Evolutionary conservation across 2,888 invertebrate genomes (phyloP), one percentile per base, ranked within the genome.

Genomic region (Camponotus fellah): DNA sequence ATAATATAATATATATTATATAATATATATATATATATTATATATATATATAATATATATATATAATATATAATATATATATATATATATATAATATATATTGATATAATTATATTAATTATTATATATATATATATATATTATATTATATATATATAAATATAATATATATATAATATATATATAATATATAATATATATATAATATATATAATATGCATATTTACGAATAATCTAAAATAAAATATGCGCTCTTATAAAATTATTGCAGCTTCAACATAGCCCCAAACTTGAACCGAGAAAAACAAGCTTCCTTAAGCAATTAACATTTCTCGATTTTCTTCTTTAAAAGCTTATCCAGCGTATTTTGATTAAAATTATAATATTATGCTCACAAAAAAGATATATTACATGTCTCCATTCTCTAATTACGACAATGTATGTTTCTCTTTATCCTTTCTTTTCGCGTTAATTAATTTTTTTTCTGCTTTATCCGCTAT

Each of bases 201-300:
- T 49, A 49, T 49, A 49, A 0, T 49, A 49, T n/a, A 49, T 17
- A 49, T 2, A 46, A 46, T 49, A 49, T 49, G 49, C 49, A 49
- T 49, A n/a, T 49, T 49, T n/a, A 49, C 82, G 74, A 37, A 84
- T 84, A 87, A 86, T 83, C 83, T 87, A 91, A 86, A 85, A 76
- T 91, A 91, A 91, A 90, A 85, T 89, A 86, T 90, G 84, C 87
- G 86, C 88, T 89, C 32, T 75, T 89, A 43, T 43, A 86, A 26
- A 89, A 89, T 89, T 89, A 90, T 85, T 89, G 86, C 86, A 84
- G 62, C 77, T 87, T 90, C 76, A 90, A 90, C 89, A 82, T 90
- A 90, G 87, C 83, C 85, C 86, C 82, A 86, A 90, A 87, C 53
- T 68, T 84, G 68, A 26, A 81, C 69, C 82, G 83, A 89, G 82